phyloP scores from a whole-genome alignment of 2,888 invertebrate genomes.

The Cerceris rybyensis region DNA sequence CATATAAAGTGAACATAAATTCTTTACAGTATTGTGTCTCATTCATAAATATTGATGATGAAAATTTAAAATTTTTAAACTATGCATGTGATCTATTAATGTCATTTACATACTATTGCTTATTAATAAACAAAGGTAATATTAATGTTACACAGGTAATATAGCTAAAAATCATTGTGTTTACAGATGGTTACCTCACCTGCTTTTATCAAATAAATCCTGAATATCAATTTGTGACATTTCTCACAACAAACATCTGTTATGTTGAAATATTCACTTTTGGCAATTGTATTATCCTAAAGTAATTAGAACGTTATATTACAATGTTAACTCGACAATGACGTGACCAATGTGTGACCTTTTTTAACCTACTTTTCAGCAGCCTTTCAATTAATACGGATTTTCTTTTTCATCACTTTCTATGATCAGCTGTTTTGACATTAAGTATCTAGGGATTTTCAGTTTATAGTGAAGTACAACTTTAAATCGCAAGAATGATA shows the following conservation, averaged over 20 bases:
- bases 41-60: constrained; percentile 34
- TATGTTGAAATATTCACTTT: constrained; percentile 56
- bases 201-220: constrained; percentile 80
- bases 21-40: background rate
- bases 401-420: constrained; percentile 63
- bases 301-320: constrained; percentile 29
- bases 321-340: constrained; percentile 25
- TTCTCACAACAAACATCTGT: constrained; percentile 79
- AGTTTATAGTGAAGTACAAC: constrained; percentile 13
- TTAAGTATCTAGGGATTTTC: constrained; percentile 54
- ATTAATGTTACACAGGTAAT: constrained; percentile 1
- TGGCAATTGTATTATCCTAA: constrained; percentile 36
- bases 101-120: background rate
- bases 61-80: constrained; percentile 15
- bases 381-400: constrained; percentile 60
- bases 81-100: constrained; percentile 5
- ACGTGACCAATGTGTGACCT: constrained; percentile 49
- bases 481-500: constrained; percentile 1
- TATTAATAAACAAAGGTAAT: constrained; percentile 2
- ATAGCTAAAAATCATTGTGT: constrained; percentile 18
- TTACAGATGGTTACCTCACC: constrained; percentile 69
- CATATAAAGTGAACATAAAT: too few species aligned
- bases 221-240: constrained; percentile 81
- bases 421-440: constrained; percentile 66
- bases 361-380: constrained; percentile 62